Evolutionary conservation across 2,888 invertebrate genomes (phyloP).

Genomic region (Tanytarsus gracilentus): DNA sequence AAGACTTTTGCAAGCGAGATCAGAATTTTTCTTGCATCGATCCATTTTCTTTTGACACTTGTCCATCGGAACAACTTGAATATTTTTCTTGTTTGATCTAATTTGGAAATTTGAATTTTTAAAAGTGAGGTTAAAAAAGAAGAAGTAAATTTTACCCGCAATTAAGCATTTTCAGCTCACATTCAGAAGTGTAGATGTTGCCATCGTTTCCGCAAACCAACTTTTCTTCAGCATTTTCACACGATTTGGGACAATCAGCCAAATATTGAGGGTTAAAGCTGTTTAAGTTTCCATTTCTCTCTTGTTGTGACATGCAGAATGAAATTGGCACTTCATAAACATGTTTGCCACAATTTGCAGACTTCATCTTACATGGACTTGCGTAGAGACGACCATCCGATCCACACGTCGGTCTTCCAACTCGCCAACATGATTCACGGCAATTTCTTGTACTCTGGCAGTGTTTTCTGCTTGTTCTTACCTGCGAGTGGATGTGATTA

Average conservation of each 20-base stretch:
- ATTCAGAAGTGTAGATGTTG: slow-evolving; percentile 77
- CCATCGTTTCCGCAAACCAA: slow-evolving; percentile 82
- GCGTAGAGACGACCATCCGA: slow-evolving; percentile 83
- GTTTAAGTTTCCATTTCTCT: slow-evolving; percentile 53
- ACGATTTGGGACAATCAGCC: slow-evolving; percentile 61
- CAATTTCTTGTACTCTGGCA: slow-evolving; percentile 87
- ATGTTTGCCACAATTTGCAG: slow-evolving; percentile 87
- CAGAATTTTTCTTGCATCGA: slow-evolving; percentile 65
- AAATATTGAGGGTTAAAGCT: slow-evolving; percentile 48
- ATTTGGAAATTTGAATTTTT: neutral
- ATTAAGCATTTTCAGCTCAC: slow-evolving; percentile 79
- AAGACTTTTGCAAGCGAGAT: slow-evolving; percentile 34
- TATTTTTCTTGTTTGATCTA: slow-evolving; percentile 29
- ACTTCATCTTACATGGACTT: slow-evolving; percentile 84
- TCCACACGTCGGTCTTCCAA: slow-evolving; percentile 79
- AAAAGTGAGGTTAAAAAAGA: slow-evolving; percentile 32
- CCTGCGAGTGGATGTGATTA: slow-evolving; percentile 46
- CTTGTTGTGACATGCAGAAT: slow-evolving; percentile 68
- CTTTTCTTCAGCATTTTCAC: slow-evolving; percentile 45
- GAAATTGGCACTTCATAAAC: slow-evolving; percentile 88
- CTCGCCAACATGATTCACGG: slow-evolving; percentile 83
- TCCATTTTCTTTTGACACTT: slow-evolving; percentile 66
- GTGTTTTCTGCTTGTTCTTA: slow-evolving; percentile 79
- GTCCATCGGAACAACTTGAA: slow-evolving; percentile 51
- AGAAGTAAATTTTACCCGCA: slow-evolving; percentile 57